phyloP scores from a whole-genome alignment of 2,888 invertebrate genomes.

The Lydus trimaculatus region DNA sequence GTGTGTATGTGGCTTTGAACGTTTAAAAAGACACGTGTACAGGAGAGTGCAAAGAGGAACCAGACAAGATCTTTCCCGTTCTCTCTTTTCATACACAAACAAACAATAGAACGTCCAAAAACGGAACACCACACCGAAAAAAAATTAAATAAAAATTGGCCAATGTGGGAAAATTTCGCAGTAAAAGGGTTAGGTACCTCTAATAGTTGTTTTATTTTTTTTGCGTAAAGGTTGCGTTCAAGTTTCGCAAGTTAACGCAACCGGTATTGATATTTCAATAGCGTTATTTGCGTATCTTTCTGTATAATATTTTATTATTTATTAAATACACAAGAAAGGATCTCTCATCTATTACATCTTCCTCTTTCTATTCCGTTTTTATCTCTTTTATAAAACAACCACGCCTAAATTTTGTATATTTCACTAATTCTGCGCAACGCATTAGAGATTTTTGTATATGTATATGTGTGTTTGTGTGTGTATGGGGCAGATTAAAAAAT shows the following conservation, averaged over 20 bases:
- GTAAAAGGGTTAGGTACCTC: no score
- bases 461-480: slow-evolving; percentile 19
- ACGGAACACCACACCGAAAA: background rate
- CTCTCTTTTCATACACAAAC: background rate
- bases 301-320: no score
- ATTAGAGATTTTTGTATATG: slow-evolving; percentile 55
- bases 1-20: background rate
- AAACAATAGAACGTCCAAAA: background rate
- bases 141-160: no score
- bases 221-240: background rate
- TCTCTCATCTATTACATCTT: background rate
- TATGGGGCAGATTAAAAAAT: slow-evolving; percentile 56
- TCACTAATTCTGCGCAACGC: slow-evolving; percentile 60
- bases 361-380: slow-evolving; percentile 37
- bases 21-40: background rate
- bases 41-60: background rate
- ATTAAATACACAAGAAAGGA: slow-evolving; percentile 2
- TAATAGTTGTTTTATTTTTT: no score
- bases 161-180: slow-evolving; percentile 4
- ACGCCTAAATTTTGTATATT: slow-evolving; percentile 62
- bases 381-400: slow-evolving; percentile 42
- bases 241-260: background rate
- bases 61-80: background rate
- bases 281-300: background rate
- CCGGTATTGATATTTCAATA: background rate